Evolutionary conservation across 1,140 invertebrate species (phyloP).

Genomic region (Ceratosolen solmsi): DNA sequence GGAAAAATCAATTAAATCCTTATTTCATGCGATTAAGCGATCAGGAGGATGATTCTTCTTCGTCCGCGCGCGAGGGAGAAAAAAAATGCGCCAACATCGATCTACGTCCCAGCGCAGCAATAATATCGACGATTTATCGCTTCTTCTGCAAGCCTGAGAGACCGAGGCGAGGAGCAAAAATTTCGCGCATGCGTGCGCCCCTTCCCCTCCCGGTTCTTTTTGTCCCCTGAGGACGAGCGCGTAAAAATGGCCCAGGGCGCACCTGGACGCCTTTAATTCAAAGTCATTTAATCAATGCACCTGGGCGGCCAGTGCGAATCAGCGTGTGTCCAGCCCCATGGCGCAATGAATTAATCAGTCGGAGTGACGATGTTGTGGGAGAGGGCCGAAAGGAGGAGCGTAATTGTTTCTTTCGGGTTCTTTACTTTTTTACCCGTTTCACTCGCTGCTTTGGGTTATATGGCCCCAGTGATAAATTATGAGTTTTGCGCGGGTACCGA

Average conservation of each 20-base stretch:
- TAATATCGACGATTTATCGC: constrained; percentile 1
- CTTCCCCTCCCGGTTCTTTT: neutral
- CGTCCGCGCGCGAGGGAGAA: too few relatives aligned
- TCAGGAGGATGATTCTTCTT: too few relatives aligned
- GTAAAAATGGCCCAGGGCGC: constrained; percentile 3
- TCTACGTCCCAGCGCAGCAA: too few relatives aligned
- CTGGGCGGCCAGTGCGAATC: constrained; percentile 35
- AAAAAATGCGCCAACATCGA: too few relatives aligned
- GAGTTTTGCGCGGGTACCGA: neutral
- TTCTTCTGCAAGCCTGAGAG: neutral
- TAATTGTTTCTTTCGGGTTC: constrained; percentile 40
- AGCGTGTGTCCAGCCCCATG: neutral
- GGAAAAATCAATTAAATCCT: too few relatives aligned
- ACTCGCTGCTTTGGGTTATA: neutral
- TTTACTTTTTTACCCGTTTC: neutral
- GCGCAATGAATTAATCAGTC: constrained; percentile 43
- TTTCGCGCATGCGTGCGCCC: neutral
- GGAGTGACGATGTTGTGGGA: constrained; percentile 22
- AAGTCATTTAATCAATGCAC: constrained; percentile 40
- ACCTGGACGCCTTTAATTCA: constrained; percentile 28
- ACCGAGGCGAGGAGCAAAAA: neutral
- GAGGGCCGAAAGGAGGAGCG: constrained; percentile 9
- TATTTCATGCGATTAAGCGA: too few relatives aligned
- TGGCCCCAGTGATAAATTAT: constrained; percentile 28
- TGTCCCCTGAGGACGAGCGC: neutral